Percentiles rank a stretch among this genome's conserved stretches.
Conservation (phyloP, 2,797 vertebrate species). For the Odontamblyopus rebecca region DNA sequence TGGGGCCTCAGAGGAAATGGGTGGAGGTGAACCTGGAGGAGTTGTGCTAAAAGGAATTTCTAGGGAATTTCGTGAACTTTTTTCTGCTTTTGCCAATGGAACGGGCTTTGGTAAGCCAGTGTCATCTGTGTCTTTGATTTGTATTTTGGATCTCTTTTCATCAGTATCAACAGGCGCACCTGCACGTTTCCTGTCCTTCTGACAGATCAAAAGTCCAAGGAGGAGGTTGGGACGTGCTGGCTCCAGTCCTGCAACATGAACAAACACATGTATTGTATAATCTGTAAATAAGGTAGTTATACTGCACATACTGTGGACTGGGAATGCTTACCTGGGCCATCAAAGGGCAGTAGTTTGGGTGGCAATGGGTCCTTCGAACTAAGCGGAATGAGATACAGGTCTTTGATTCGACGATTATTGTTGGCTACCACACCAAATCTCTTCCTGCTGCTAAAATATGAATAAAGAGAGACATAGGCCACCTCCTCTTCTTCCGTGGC, state of each 20-base stretch:
- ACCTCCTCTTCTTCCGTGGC: constrained; percentile 98
- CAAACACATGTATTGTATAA: constrained; percentile 22
- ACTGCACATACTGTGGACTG: constrained; percentile 47
- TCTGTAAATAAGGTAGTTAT: constrained; percentile 9
- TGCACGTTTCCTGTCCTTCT: constrained; percentile 88
- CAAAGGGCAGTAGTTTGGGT: constrained; percentile 96
- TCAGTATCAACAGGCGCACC: constrained; percentile 78
- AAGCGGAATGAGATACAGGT: constrained; percentile 98
- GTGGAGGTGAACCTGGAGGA: constrained; percentile 87
- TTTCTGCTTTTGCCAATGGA: constrained; percentile 63
- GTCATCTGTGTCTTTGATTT: constrained; percentile 80
- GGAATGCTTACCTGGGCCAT: constrained; percentile 95
- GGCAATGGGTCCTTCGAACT: constrained; percentile 95
- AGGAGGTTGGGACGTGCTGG: constrained; percentile 94
- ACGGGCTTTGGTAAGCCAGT: constrained; percentile 61
- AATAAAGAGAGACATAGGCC: constrained; percentile 97
- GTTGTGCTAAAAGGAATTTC: constrained; percentile 81
- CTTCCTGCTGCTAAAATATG: constrained; percentile 98
- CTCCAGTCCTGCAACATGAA: constrained; percentile 86
- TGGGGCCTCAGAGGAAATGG: constrained; percentile 70
- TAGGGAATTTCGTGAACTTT: constrained; percentile 68
- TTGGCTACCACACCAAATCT: constrained; percentile 97
- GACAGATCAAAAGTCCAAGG: constrained; percentile 93
- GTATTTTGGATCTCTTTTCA: constrained; percentile 84
- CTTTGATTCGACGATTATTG: constrained; percentile 96